A percentile compares a stretch with the other conserved stretches of the same genome.
phyloP scores from a whole-genome alignment of 2,113 vertebrate species.

The Laterallus jamaicensis region DNA sequence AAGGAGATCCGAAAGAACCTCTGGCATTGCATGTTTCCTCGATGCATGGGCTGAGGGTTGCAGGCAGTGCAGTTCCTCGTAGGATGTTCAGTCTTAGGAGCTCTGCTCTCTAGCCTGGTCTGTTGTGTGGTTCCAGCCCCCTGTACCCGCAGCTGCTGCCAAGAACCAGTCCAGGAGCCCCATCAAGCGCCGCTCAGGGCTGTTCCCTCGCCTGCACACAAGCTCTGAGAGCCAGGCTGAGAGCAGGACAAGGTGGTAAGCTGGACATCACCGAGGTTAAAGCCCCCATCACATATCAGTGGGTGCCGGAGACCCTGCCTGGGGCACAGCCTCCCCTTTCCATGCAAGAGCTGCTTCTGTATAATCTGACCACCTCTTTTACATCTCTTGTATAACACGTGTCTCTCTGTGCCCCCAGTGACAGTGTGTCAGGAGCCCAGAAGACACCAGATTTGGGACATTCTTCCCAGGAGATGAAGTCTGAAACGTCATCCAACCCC shows the following conservation, averaged over 20 bases:
- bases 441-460: conserved; percentile 85
- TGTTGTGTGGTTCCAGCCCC: conserved; percentile 78
- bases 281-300: rapidly evolving
- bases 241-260: conserved; percentile 82
- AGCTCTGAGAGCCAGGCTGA: conserved; percentile 86
- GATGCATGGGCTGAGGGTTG: rapidly evolving
- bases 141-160: conserved; percentile 56
- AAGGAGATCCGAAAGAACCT: background rate
- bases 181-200: conserved; percentile 88
- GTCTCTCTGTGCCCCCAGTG: conserved; percentile 51
- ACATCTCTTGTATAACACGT: background rate
- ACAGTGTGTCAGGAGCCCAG: conserved; percentile 83
- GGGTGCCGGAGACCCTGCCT: background rate
- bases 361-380: background rate
- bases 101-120: background rate
- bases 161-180: conserved; percentile 93
- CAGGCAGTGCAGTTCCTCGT: rapidly evolving
- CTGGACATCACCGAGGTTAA: background rate
- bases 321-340: background rate
- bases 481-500: conserved; percentile 89
- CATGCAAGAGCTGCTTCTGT: background rate
- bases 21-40: background rate
- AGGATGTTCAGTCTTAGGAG: background rate
- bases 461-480: conserved; percentile 85
- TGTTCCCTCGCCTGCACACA: conserved; percentile 91